These are phyloP conservation scores for Grallaria varia DNA, from an alignment of 2,113 vertebrate species.

Conservation along the genomic window DNA sequence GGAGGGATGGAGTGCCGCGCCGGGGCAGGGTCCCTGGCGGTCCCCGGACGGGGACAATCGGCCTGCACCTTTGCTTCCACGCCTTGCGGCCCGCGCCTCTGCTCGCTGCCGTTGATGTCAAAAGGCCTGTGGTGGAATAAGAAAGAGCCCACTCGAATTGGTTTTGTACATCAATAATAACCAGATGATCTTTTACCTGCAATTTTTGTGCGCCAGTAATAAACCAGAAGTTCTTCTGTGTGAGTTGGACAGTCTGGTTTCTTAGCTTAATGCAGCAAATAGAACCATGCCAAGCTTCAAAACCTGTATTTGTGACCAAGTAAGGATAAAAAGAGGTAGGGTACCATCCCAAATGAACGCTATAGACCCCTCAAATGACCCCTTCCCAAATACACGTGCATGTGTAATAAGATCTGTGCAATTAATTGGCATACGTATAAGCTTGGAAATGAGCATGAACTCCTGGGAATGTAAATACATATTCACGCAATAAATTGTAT, in stretches of 20 bases:
- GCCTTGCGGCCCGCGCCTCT: fast-evolving
- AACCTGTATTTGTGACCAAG: neutral
- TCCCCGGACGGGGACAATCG: too few species aligned
- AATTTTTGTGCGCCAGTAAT: neutral
- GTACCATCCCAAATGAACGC: too few species aligned
- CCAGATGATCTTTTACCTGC: neutral
- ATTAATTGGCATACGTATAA: neutral
- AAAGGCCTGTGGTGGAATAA: too few species aligned
- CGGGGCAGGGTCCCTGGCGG: too few species aligned
- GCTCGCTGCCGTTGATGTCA: fast-evolving
- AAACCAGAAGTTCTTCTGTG: neutral
- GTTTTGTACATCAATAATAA: neutral
- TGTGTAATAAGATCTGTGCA: neutral
- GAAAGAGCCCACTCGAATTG: neutral
- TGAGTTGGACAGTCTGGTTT: neutral
- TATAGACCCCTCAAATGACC: neutral
- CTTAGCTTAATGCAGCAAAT: too few species aligned
- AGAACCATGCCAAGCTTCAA: too few species aligned
- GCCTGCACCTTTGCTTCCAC: too few species aligned
- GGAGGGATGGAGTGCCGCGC: too few species aligned
- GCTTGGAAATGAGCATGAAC: neutral
- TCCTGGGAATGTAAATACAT: neutral
- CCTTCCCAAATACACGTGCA: neutral
- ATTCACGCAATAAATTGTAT: neutral
- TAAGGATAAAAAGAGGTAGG: neutral